Evolutionary conservation across 2,888 invertebrate species (phyloP).

Genomic region (Endotricha flammealis): DNA sequence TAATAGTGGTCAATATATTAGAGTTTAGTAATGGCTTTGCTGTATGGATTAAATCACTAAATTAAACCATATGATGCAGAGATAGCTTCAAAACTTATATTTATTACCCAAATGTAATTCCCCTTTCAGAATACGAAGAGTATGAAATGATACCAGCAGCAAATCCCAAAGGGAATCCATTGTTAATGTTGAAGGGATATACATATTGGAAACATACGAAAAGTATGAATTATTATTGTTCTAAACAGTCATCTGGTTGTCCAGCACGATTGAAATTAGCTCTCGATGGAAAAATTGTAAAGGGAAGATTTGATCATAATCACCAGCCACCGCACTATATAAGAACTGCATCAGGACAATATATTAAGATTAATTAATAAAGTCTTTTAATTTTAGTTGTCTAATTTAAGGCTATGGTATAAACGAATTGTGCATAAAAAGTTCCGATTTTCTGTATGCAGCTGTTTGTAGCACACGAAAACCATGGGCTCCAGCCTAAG

Average conservation of each 20-base stretch:
- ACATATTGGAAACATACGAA: constrained; percentile 34
- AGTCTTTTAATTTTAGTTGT: too few relatives aligned
- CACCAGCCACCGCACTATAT: constrained; percentile 15
- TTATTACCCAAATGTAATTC: too few relatives aligned
- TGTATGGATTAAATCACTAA: neutral
- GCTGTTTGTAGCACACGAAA: too few relatives aligned
- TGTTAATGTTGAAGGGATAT: constrained; percentile 29
- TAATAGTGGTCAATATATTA: neutral
- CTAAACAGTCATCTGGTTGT: constrained; percentile 15
- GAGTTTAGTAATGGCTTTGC: neutral
- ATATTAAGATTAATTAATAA: constrained; percentile 9
- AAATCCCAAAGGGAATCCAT: constrained; percentile 28
- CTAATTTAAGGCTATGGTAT: too few relatives aligned
- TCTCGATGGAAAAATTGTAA: constrained; percentile 9
- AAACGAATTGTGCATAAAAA: too few relatives aligned
- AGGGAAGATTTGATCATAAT: constrained; percentile 6
- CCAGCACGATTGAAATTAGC: constrained; percentile 14
- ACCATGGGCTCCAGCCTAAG: too few relatives aligned
- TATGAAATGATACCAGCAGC: constrained; percentile 19
- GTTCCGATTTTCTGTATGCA: too few relatives aligned
- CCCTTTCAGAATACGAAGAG: neutral
- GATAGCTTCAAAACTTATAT: too few relatives aligned
- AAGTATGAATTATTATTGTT: constrained; percentile 30
- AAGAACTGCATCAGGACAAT: constrained; percentile 4
- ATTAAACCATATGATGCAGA: too few relatives aligned